Base-by-base conservation (phyloP, 2,888 invertebrate species). In the Pseudococcus jackbeardsleyi region DNA sequence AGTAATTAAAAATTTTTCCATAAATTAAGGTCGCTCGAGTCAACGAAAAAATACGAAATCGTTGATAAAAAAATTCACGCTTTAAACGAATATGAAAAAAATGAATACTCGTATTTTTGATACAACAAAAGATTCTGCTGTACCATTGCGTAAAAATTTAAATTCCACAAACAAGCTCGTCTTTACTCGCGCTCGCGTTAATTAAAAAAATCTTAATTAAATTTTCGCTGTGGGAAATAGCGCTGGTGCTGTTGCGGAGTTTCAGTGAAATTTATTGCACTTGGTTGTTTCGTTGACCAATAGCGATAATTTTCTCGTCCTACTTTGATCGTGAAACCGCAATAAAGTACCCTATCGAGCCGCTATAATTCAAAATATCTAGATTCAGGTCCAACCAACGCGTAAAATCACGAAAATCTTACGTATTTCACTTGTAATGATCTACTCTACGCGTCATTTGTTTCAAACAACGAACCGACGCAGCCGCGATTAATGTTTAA, bases 401-500 rank as follows among this genome's bases (percentile, higher is more conserved):
- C 17, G 12, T 22, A 12, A 22, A 64, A 64, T 64, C 64, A 64
- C 22, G 64, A 64, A 22, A 22, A 64, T 54, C n/a, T 1, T n/a
- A 19, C 0, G n/a, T 59, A 19, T 22, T 64, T 64, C 64, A 22
- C 22, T 8, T 64, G 22, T 64, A 22, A 22, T 22, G 64, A 64
- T 64, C 64, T 64, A 9, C 15, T 19, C 64, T 64, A 64, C 68
- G 68, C 68, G 22, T 68, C 68, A 68, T 68, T 68, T 68, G 68
- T 26, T 68, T 33, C 33, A 46, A 39, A 82, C 79, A 46, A 82
- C 79, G 79, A 46, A 46, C 42, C 42, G 42, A 42, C 42, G 9
- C 19, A 77, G 79, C 46, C 33, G 46, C 19, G 79, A 82, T 82
- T 46, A 46, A 46, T 46, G 46, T 46, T 82, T 82, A 82, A 82